phyloP scores from a whole-genome alignment of 1,140 invertebrate species.

The Anastrepha ludens region DNA sequence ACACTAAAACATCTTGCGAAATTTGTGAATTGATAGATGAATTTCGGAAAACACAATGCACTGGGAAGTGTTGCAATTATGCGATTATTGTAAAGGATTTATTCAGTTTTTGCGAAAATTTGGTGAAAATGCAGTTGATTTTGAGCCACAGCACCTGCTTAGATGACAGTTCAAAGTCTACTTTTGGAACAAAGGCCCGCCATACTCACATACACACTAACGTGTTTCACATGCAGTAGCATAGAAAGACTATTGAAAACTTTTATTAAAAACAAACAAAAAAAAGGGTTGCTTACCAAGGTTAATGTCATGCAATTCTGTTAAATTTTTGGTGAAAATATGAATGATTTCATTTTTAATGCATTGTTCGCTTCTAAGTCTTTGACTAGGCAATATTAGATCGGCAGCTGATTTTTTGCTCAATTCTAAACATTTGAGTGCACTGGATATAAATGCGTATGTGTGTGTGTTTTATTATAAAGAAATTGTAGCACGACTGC shows the following conservation, averaged over 20 bases:
- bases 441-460: not conserved
- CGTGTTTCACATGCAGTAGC: not conserved
- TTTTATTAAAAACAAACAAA: not conserved
- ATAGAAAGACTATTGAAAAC: not conserved
- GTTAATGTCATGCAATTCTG: not conserved
- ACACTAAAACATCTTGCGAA: conserved; percentile 6
- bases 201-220: not conserved
- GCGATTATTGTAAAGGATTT: not conserved
- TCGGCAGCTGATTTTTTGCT: not conserved
- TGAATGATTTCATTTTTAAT: no score
- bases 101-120: not conserved
- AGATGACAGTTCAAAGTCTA: not conserved
- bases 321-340: not conserved
- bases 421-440: not conserved
- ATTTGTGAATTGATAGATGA: conserved; percentile 6
- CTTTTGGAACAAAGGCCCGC: not conserved
- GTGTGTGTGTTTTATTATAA: not conserved
- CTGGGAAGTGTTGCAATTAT: conserved; percentile 3
- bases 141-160: not conserved
- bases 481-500: not conserved
- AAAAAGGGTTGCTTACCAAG: not conserved
- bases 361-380: no score
- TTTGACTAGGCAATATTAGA: not conserved
- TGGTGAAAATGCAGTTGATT: conserved; percentile 4
- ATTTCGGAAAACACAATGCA: not conserved